Conservation (phyloP, 2,797 vertebrate genomes). For the Coregonus ussuriensis region DNA sequence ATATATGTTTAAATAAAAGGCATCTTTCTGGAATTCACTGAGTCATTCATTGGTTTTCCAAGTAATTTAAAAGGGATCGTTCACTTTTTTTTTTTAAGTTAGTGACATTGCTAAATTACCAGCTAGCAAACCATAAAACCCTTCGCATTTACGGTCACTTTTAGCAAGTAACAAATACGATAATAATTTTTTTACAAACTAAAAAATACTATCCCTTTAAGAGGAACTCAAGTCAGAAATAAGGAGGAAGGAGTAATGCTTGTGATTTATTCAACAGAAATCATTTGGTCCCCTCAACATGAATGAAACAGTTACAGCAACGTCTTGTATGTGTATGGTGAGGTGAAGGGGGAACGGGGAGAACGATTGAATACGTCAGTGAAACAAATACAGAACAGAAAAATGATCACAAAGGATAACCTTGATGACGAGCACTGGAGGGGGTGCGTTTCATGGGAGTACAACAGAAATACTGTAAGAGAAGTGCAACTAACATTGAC, state of each 20-base stretch:
- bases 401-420: conserved; percentile 7
- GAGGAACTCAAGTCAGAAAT: conserved; percentile 7
- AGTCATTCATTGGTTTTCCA: not conserved
- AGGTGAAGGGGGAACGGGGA: not conserved
- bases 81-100: not conserved
- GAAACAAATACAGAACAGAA: not conserved
- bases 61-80: not conserved
- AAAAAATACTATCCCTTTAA: not conserved
- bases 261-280: conserved; percentile 94
- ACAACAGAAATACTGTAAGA: conserved; percentile 11
- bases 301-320: conserved; percentile 67
- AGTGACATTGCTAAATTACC: not conserved
- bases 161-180: not conserved
- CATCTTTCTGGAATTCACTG: conserved; percentile 71
- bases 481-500: conserved; percentile 13
- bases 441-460: conserved; percentile 2
- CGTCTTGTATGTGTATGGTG: conserved; percentile 32
- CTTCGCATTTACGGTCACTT: not conserved
- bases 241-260: conserved; percentile 76
- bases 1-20: conserved; percentile 79
- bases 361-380: not conserved
- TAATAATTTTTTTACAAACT: no score
- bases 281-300: conserved; percentile 92
- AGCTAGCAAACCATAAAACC: not conserved
- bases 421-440: not conserved